Evolutionary conservation across 1,140 invertebrate species (phyloP).

Genomic region (Drosophila miranda): DNA sequence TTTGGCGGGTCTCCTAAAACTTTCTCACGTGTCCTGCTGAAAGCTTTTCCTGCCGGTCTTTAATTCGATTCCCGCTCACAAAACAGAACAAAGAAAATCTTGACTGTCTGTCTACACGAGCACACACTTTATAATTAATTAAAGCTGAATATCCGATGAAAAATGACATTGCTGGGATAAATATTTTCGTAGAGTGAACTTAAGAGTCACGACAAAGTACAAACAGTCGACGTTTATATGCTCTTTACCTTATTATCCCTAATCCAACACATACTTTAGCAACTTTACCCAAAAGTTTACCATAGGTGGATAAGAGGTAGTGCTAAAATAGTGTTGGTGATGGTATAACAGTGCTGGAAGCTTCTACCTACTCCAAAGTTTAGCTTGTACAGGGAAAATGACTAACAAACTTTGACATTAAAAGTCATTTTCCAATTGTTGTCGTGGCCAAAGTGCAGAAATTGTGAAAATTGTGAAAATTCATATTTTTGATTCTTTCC

Average conservation of each 20-base stretch:
- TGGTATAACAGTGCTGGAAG: too few species aligned
- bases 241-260: background rate
- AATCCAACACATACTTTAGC: background rate
- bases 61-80: slow-evolving; percentile 31
- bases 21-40: slow-evolving; percentile 12
- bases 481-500: slow-evolving; percentile 56
- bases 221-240: slow-evolving; percentile 3
- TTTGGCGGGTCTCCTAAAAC: slow-evolving; percentile 4
- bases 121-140: slow-evolving; percentile 62
- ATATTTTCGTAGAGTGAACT: slow-evolving; percentile 32
- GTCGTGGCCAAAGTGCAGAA: slow-evolving; percentile 49
- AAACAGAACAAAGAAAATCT: slow-evolving; percentile 13
- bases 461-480: slow-evolving; percentile 51
- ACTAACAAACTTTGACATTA: slow-evolving; percentile 27
- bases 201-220: slow-evolving; percentile 3
- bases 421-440: slow-evolving; percentile 62
- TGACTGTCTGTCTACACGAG: background rate
- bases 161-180: slow-evolving; percentile 46
- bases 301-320: too few species aligned
- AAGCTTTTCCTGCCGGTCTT: slow-evolving; percentile 9
- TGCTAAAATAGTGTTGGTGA: too few species aligned
- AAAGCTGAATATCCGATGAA: slow-evolving; percentile 51
- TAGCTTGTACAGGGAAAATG: too few species aligned
- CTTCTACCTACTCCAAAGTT: too few species aligned
- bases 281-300: background rate